Evolutionary conservation across 2,113 vertebrate species (phyloP).

Genomic region (Emberiza fucata): DNA sequence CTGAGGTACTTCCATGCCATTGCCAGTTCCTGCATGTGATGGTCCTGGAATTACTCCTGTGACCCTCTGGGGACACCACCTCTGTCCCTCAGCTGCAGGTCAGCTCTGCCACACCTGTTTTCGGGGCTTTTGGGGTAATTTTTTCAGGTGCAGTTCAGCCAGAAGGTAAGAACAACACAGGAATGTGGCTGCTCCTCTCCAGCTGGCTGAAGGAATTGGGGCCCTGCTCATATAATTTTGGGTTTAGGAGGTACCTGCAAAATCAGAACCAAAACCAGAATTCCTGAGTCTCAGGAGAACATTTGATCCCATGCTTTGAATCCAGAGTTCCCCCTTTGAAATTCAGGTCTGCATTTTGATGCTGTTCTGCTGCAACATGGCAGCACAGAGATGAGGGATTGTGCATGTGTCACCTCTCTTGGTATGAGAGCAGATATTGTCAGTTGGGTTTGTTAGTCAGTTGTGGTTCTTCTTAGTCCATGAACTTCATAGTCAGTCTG

Average conservation of each 20-base stretch:
- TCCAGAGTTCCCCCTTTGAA: background rate
- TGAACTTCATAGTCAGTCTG: background rate
- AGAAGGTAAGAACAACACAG: background rate
- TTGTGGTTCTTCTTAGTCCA: background rate
- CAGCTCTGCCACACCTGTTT: background rate
- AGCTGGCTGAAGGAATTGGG: background rate
- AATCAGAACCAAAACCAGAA: background rate
- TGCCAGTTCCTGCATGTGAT: background rate
- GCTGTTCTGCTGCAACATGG: rapidly evolving
- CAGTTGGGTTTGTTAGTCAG: background rate
- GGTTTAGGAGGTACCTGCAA: background rate
- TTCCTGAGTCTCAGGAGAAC: background rate
- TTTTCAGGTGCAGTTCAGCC: background rate
- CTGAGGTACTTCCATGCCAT: background rate
- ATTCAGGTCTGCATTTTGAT: background rate
- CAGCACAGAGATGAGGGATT: background rate
- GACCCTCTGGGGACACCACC: background rate
- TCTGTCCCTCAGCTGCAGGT: background rate
- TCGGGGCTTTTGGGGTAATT: background rate
- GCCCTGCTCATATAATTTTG: background rate
- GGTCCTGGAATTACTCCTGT: background rate
- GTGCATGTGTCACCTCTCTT: background rate
- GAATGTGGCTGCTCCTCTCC: background rate
- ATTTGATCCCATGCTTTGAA: background rate
- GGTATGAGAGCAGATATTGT: background rate